Conservation (phyloP, 2,113 vertebrate genomes). For the Columba livia region DNA sequence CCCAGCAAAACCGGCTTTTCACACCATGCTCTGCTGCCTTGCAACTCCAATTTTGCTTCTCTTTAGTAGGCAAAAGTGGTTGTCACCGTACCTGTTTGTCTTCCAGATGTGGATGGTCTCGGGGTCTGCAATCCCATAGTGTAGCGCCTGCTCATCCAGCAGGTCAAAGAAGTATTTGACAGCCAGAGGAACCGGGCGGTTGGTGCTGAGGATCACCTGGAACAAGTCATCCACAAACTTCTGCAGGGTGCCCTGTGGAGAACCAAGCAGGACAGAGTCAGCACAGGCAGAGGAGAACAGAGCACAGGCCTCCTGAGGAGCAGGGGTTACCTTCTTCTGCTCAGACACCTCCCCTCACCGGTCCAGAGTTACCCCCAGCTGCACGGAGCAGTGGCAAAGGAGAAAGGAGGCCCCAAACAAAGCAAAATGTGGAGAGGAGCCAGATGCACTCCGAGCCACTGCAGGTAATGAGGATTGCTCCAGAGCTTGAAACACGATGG, state of each 20-base stretch:
- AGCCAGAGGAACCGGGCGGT: conserved; percentile 90
- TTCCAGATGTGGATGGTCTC: conserved; percentile 99
- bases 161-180: conserved; percentile 98
- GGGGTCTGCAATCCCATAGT: conserved; percentile 88
- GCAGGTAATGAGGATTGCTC: background rate
- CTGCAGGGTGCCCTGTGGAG: conserved; percentile 90
- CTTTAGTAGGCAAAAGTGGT: background rate
- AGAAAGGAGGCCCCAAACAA: background rate
- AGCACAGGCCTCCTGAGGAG: background rate
- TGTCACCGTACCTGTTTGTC: conserved; percentile 88
- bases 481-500: background rate
- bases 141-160: conserved; percentile 90
- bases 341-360: background rate
- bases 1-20: background rate
- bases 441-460: background rate
- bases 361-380: background rate
- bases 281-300: background rate
- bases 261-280: background rate
- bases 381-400: background rate
- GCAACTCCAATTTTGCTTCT: background rate
- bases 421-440: rapidly evolving
- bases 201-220: conserved; percentile 95
- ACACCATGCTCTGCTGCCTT: background rate
- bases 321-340: background rate
- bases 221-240: conserved; percentile 98